Evolutionary conservation across 2,888 invertebrate genomes (phyloP).

Genomic region (Hypselothyrea guttata): DNA sequence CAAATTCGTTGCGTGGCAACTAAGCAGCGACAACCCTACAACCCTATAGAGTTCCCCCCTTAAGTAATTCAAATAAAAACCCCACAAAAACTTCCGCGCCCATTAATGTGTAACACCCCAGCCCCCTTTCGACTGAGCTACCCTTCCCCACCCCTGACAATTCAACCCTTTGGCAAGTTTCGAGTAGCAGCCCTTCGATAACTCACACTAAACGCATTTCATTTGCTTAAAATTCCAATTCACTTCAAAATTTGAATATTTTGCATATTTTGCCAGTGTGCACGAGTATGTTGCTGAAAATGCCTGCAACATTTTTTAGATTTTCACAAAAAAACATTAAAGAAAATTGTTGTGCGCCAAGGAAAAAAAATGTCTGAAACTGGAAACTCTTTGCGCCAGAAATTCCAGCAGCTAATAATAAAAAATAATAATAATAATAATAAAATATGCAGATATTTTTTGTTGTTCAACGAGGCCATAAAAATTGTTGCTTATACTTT

Average conservation of each 20-base stretch:
- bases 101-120: constrained; percentile 32
- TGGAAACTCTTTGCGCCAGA: constrained; percentile 49
- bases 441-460: constrained; percentile 54
- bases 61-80: background rate
- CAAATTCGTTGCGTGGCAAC: constrained; percentile 55
- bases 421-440: constrained; percentile 52
- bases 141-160: background rate
- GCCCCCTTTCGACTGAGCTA: background rate
- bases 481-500: constrained; percentile 70
- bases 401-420: constrained; percentile 72
- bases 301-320: constrained; percentile 59
- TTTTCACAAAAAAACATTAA: constrained; percentile 40
- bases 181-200: constrained; percentile 37
- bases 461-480: constrained; percentile 48
- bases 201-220: constrained; percentile 59
- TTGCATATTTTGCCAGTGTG: constrained; percentile 61
- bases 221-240: constrained; percentile 76
- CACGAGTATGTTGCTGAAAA: constrained; percentile 16
- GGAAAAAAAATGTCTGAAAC: constrained; percentile 39
- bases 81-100: constrained; percentile 21
- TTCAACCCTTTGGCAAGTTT: constrained; percentile 44
- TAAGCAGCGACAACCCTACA: constrained; percentile 36
- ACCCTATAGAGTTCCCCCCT: background rate
- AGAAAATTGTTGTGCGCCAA: constrained; percentile 30
- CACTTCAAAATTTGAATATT: constrained; percentile 74